Conservation (phyloP, 2,888 invertebrate genomes). For the Elysia crispata region DNA sequence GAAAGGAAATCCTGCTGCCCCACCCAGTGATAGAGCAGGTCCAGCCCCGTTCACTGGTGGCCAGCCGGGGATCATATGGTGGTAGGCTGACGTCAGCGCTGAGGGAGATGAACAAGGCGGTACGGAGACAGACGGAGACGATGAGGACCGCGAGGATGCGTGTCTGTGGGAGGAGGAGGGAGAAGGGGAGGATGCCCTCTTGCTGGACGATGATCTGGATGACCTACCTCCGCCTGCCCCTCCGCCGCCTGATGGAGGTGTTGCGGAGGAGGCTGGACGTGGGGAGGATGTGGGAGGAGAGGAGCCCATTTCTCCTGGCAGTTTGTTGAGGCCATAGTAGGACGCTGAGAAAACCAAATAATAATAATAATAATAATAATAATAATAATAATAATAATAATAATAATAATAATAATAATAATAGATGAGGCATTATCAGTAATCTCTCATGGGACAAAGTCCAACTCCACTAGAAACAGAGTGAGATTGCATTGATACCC, state of each 20-base stretch:
- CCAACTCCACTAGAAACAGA: too few relatives aligned
- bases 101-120: constrained; percentile 33
- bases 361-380: too few relatives aligned
- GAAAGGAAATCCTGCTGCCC: constrained; percentile 27
- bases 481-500: too few relatives aligned
- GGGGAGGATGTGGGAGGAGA: constrained; percentile 41
- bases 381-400: too few relatives aligned
- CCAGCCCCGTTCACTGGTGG: too few relatives aligned
- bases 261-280: constrained; percentile 31
- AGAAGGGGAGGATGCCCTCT: constrained; percentile 19
- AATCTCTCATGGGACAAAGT: too few relatives aligned
- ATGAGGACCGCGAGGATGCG: neutral
- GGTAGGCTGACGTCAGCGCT: neutral
- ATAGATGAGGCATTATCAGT: too few relatives aligned
- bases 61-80: constrained; percentile 19
- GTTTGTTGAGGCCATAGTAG: constrained; percentile 51
- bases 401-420: too few relatives aligned
- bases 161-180: constrained; percentile 27
- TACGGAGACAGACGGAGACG: neutral
- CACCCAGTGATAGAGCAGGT: too few relatives aligned
- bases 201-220: too few relatives aligned
- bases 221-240: neutral
- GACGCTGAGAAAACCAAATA: too few relatives aligned
- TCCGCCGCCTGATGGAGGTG: constrained; percentile 11
- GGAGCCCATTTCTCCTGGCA: constrained; percentile 46